Conservation (phyloP, 2,113 vertebrate species). For the Cyprinus carpio region DNA sequence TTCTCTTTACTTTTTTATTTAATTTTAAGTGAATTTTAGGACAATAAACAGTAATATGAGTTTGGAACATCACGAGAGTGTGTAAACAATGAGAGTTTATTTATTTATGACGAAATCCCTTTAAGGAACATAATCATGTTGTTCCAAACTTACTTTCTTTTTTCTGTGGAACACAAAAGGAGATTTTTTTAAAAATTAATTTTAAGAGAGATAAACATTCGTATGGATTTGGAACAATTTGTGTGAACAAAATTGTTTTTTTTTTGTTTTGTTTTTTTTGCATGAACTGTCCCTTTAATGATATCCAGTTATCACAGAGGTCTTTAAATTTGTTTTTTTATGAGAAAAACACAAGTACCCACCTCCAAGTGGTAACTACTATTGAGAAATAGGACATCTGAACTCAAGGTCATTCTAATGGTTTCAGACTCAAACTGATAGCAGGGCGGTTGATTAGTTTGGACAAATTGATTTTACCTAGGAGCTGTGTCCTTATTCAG, state of each 20-base stretch:
- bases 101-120: not conserved
- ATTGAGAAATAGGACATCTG: constrained; percentile 25
- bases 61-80: not conserved
- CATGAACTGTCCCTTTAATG: not conserved
- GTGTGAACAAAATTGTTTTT: not conserved
- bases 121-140: not conserved
- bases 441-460: constrained; percentile 50
- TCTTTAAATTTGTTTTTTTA: not conserved
- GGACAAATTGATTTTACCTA: constrained; percentile 51
- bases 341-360: not conserved
- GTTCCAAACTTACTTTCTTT: not conserved
- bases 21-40: not conserved
- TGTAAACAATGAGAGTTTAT: not conserved
- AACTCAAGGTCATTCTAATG: constrained; percentile 41
- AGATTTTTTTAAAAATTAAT: not conserved
- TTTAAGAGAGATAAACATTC: not conserved
- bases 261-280: not conserved
- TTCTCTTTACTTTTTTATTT: not conserved
- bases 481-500: constrained; percentile 45
- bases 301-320: not conserved
- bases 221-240: not conserved
- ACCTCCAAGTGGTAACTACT: not conserved
- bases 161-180: not conserved
- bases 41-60: not conserved
- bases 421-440: constrained; percentile 33